Percentiles rank a stretch among this genome's conserved stretches.
These are phyloP conservation scores for Agelas oroides DNA, from an alignment of 37 sponge, comb jelly and placozoan genomes.

Conservation along the genomic window DNA sequence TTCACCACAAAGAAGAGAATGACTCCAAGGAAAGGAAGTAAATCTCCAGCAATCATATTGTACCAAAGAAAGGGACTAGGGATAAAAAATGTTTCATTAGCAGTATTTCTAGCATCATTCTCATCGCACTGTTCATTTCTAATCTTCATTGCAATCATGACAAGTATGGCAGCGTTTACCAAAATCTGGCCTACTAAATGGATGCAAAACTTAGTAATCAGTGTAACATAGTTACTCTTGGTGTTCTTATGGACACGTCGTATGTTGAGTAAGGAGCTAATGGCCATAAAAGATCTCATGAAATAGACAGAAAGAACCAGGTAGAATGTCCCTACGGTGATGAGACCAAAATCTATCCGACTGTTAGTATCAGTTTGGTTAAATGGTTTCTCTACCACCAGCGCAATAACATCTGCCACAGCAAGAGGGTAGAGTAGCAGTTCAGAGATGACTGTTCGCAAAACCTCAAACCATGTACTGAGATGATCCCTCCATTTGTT, in stretches of 20 bases:
- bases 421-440: constrained; percentile 23
- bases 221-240: not conserved
- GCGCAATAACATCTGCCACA: not conserved
- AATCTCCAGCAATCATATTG: constrained; percentile 5
- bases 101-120: not conserved
- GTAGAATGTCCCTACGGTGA: constrained; percentile 27
- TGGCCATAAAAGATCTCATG: not conserved
- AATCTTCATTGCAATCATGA: constrained; percentile 10
- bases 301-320: constrained; percentile 36
- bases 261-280: not conserved
- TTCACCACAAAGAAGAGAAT: constrained; percentile 32
- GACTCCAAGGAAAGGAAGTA: constrained; percentile 11
- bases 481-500: not conserved
- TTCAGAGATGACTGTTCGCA: constrained; percentile 22
- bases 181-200: constrained; percentile 15
- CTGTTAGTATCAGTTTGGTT: not conserved
- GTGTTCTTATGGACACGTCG: not conserved
- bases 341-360: constrained; percentile 1
- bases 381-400: not conserved
- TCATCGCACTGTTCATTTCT: not conserved
- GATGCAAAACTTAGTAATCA: constrained; percentile 6
- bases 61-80: constrained; percentile 28
- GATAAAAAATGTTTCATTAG: not conserved
- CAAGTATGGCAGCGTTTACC: not conserved
- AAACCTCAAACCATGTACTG: not conserved